Conservation (phyloP, 2,888 invertebrate genomes). For the Scotopteryx bipunctaria region DNA sequence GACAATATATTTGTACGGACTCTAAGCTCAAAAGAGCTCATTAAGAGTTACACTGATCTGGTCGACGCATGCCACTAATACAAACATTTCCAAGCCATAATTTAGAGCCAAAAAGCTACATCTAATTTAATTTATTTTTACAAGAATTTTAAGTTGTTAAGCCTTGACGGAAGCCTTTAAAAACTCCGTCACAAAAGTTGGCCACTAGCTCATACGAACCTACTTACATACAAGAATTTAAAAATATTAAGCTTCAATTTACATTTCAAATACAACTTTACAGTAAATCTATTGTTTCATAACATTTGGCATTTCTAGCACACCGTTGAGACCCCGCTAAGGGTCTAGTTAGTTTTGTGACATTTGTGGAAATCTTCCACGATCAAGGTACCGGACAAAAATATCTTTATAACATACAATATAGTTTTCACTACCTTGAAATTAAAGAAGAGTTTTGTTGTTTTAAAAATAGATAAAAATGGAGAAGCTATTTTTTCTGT, state of each 20-base stretch:
- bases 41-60: too few relatives aligned
- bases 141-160: constrained; percentile 20
- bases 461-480: too few relatives aligned
- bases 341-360: constrained; percentile 32
- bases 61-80: too few relatives aligned
- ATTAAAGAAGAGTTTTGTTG: not conserved
- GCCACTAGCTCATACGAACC: too few relatives aligned
- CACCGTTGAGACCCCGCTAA: constrained; percentile 50
- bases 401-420: constrained; percentile 20
- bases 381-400: not conserved
- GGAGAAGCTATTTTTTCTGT: too few relatives aligned
- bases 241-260: constrained; percentile 37
- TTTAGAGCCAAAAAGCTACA: not conserved
- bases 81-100: not conserved
- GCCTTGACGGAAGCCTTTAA: too few relatives aligned
- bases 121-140: not conserved
- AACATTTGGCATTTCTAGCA: constrained; percentile 74
- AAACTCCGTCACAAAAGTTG: too few relatives aligned
- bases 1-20: too few relatives aligned
- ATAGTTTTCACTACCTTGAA: constrained; percentile 26
- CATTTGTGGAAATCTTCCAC: constrained; percentile 10
- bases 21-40: too few relatives aligned
- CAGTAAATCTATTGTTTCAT: constrained; percentile 43
- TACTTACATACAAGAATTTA: constrained; percentile 10
- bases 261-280: constrained; percentile 45